Base-by-base conservation (phyloP, 2,113 vertebrate genomes). In the Podarcis cretensis region DNA sequence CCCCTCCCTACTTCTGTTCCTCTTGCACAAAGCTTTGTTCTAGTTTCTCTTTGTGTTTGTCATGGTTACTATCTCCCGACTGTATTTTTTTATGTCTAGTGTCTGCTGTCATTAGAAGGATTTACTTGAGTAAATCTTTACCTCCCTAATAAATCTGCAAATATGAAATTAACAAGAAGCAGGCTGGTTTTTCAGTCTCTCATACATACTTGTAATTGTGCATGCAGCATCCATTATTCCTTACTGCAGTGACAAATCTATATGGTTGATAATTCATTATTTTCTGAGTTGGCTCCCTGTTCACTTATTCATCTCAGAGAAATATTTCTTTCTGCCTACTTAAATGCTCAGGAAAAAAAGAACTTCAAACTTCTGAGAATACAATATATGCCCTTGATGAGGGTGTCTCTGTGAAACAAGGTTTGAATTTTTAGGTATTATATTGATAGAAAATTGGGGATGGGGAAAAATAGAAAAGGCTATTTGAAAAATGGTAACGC, bases 51-150 rank as follows among this genome's bases (percentile, higher is more conserved):
- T 69, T 68, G 25, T 88, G 21, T 25, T 59, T 78, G 1, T 84
- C 32, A 84, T 76, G 91, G 59, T 18, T 63, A 37, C 68, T 69
- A 4, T 74, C 1, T 1, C 59, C 1, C 5, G 0, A 69, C 5
- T 12, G 81, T 68, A 3, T 48, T 48, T 48, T 0, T 84, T 87
- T 84, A 3, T 20, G 32, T 71, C 20, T 63, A 65, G 84, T 65
- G 40, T 35, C 7, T 54, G 82, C 87, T 90, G 68, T 68, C 21
- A 12, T 81, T 32, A 74, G 65, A 92, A 65, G 4, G 32, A 65
- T 89, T 93, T 86, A 6, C 80, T 73, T 89, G 21, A 86, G 89
- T 80, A 4, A 9, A 20, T 86, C 18, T 25, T 0, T 27, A 85
- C 75, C 81, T 0, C 4, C 40, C 48, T 35, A 63, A 78, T 86